These are phyloP conservation scores for Propithecus coquereli DNA, from an alignment of 2,113 vertebrate genomes.

Conservation along the genomic window DNA sequence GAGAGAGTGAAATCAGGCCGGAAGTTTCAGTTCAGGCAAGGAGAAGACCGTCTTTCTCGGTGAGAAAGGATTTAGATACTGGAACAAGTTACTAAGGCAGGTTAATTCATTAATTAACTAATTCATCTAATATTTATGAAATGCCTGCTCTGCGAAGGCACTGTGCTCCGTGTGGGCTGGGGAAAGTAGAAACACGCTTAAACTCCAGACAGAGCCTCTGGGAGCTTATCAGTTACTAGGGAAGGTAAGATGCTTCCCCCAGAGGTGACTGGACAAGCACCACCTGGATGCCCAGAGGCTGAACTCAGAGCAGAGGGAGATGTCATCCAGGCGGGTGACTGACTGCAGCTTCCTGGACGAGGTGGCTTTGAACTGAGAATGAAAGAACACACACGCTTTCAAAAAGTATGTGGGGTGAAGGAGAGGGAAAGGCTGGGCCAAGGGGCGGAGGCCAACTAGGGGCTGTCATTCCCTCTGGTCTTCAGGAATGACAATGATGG, in stretches of 20 bases:
- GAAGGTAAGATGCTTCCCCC: not conserved
- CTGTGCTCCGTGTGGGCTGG: not conserved
- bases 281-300: not conserved
- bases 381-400: not conserved
- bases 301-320: not conserved
- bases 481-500: not conserved
- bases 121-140: conserved; percentile 67
- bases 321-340: not conserved
- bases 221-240: not conserved
- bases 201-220: not conserved
- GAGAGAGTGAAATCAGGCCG: not conserved
- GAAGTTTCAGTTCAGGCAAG: not conserved
- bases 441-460: not conserved
- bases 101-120: conserved; percentile 68
- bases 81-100: conserved; percentile 57
- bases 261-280: not conserved
- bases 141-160: not conserved
- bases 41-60: not conserved
- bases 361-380: not conserved
- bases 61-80: conserved; percentile 50
- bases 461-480: not conserved
- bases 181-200: not conserved
- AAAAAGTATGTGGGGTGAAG: not conserved
- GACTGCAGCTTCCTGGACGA: not conserved
- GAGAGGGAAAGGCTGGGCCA: not conserved